phyloP scores from a whole-genome alignment of 2,113 vertebrate genomes.

The Drymodes brunneopygia region DNA sequence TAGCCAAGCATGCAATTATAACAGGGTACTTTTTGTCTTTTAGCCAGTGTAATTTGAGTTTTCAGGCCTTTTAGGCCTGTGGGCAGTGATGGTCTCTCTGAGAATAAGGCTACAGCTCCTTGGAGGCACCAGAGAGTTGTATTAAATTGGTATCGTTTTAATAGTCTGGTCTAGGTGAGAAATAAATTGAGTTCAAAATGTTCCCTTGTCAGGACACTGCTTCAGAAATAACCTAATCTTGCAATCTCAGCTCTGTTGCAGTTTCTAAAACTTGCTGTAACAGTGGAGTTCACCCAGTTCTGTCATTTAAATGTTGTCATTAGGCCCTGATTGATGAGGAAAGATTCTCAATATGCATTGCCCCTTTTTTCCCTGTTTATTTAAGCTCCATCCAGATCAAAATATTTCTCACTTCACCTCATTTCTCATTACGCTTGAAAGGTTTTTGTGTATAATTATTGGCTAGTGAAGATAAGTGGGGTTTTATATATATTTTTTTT shows the following conservation, averaged over 20 bases:
- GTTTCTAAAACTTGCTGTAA: slow-evolving; percentile 12
- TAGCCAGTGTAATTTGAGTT: background rate
- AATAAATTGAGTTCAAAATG: slow-evolving; percentile 63
- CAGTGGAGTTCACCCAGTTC: background rate
- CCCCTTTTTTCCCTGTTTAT: background rate
- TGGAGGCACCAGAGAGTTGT: background rate
- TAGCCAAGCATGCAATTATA: background rate
- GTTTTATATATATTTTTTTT: background rate
- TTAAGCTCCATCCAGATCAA: background rate
- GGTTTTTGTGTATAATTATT: background rate
- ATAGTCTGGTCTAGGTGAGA: slow-evolving; percentile 43
- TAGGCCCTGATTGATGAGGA: slow-evolving; percentile 21
- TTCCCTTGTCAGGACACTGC: slow-evolving; percentile 52
- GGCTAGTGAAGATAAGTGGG: background rate
- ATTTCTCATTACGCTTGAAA: slow-evolving; percentile 14
- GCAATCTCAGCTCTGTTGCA: background rate
- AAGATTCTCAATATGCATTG: background rate
- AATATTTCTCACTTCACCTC: background rate
- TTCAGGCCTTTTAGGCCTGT: background rate
- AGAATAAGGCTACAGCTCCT: background rate
- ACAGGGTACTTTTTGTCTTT: background rate
- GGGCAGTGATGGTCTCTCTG: background rate
- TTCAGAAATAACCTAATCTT: slow-evolving; percentile 53
- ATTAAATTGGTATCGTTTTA: slow-evolving; percentile 1
- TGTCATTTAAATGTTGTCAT: slow-evolving; percentile 43